A percentile compares a stretch with the other conserved stretches of the same genome.
Evolutionary conservation across 2,888 invertebrate species (phyloP).

Genomic region (Erebia aethiops): DNA sequence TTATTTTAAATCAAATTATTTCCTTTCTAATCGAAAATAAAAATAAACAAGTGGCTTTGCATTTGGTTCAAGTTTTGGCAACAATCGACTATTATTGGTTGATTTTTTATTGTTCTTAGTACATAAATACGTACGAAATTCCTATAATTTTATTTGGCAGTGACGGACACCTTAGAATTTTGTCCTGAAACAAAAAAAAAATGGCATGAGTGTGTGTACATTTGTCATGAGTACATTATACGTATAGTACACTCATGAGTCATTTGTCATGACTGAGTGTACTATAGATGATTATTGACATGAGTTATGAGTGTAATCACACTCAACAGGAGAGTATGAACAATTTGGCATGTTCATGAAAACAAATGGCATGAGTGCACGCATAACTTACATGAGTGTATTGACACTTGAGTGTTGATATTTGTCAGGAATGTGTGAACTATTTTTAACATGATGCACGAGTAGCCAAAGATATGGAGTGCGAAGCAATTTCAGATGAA

Average conservation of each 20-base stretch:
- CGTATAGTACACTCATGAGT: too few species aligned
- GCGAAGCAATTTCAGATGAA: too few species aligned
- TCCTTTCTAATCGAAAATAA: neutral
- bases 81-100: neutral
- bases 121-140: constrained; percentile 42
- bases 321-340: neutral
- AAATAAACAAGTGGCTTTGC: neutral
- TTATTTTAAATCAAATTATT: too few species aligned
- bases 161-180: constrained; percentile 42
- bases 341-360: too few species aligned
- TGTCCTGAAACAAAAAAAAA: constrained; percentile 42
- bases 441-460: neutral
- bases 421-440: too few species aligned
- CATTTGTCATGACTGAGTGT: too few species aligned
- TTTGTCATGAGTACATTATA: too few species aligned
- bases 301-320: neutral
- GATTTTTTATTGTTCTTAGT: constrained; percentile 32
- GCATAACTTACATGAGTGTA: neutral
- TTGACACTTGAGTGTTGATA: neutral
- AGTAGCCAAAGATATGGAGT: too few species aligned
- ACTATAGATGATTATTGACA: neutral
- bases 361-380: neutral
- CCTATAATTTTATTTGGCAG: constrained; percentile 49
- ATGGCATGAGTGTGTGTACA: neutral
- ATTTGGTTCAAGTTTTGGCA: constrained; percentile 2